Conservation (phyloP, 2,113 vertebrate genomes). For the Cyanoramphus novaezelandiae region DNA sequence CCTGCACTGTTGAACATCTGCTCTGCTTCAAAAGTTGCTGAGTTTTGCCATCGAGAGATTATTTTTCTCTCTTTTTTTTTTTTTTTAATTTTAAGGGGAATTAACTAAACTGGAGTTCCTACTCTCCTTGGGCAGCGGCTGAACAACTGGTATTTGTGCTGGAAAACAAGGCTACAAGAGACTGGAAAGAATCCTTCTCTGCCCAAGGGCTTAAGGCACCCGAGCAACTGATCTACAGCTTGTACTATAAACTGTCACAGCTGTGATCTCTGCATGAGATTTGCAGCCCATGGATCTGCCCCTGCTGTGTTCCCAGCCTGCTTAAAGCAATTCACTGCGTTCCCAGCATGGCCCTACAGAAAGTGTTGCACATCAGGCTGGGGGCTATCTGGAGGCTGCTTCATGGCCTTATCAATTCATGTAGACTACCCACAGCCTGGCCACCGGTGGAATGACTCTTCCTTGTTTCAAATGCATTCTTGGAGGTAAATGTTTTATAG, state of each 20-base stretch:
- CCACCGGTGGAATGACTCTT: not conserved
- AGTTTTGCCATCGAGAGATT: not conserved
- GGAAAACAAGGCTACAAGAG: not conserved
- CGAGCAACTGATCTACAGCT: not conserved
- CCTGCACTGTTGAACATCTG: not conserved
- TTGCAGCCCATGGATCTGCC: not conserved
- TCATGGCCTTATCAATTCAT: not conserved
- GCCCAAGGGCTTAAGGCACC: not conserved
- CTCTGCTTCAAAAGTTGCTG: not conserved
- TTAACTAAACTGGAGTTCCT: not conserved
- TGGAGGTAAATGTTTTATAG: not conserved
- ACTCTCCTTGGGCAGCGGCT: not conserved
- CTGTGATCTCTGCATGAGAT: conserved; percentile 20
- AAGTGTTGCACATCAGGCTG: not conserved
- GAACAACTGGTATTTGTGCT: not conserved
- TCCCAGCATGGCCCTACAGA: not conserved
- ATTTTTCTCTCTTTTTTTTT: not conserved
- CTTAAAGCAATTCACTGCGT: not conserved
- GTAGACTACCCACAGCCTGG: not conserved
- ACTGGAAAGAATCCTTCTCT: not conserved
- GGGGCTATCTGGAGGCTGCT: not conserved
- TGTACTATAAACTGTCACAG: not conserved
- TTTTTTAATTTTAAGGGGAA: not conserved
- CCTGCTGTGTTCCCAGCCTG: conserved; percentile 5
- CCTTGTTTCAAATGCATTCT: not conserved